Percentiles rank a stretch among this genome's conserved stretches.
phyloP scores from a whole-genome alignment of 2,797 vertebrate genomes.

The Microchirus variegatus region DNA sequence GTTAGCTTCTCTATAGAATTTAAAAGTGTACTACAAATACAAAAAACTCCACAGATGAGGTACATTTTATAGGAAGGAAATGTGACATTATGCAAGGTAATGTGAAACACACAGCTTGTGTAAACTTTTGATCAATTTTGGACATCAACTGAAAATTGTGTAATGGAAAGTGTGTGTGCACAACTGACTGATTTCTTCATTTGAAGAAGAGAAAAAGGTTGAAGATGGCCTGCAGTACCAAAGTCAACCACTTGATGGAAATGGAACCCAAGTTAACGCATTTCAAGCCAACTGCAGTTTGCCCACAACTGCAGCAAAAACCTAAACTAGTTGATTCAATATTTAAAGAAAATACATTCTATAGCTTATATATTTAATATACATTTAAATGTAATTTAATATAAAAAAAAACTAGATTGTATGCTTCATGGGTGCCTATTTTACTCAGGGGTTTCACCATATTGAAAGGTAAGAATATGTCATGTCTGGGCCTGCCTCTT shows the following conservation, averaged over 20 bases:
- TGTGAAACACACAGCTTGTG: background rate
- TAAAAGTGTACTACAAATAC: no score
- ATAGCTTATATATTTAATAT: background rate
- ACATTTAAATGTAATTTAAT: background rate
- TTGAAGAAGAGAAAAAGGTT: background rate
- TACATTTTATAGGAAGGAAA: slow-evolving; percentile 5
- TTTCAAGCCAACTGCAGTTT: no score
- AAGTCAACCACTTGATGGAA: slow-evolving; percentile 68
- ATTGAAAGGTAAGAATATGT: slow-evolving; percentile 8
- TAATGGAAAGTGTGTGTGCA: slow-evolving; percentile 9
- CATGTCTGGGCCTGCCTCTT: slow-evolving; percentile 35
- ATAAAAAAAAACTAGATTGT: background rate
- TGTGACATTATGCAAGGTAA: background rate
- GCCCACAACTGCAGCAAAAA: no score
- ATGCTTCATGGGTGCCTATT: slow-evolving; percentile 3
- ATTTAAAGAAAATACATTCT: no score
- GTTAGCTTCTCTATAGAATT: no score
- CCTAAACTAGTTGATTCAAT: no score
- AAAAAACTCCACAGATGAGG: no score
- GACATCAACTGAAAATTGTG: background rate
- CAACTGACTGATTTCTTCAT: background rate
- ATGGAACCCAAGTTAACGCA: slow-evolving; percentile 8
- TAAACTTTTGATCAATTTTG: background rate
- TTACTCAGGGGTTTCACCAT: slow-evolving; percentile 1
- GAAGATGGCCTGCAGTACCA: slow-evolving; percentile 49